Conservation (phyloP, 2,113 vertebrate species). For the Vulpes vulpes region DNA sequence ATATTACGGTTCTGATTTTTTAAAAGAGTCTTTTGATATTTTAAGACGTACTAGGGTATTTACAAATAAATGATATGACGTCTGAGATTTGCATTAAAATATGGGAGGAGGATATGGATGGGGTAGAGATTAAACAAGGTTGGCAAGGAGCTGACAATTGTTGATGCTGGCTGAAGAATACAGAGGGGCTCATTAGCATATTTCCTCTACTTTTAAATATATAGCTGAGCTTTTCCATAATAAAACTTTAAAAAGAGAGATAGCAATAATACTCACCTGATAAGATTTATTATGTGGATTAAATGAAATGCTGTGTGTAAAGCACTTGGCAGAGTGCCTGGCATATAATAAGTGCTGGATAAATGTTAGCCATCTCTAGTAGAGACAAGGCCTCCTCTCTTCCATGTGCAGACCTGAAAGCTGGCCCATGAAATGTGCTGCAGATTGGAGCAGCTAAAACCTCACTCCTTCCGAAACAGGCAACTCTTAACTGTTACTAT, state of each 20-base stretch:
- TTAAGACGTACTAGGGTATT: constrained; percentile 1
- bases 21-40: constrained; percentile 10
- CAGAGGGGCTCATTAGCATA: neutral
- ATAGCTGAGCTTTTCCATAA: constrained; percentile 13
- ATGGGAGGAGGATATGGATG: neutral
- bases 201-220: constrained; percentile 33
- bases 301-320: constrained; percentile 24
- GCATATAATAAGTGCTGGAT: neutral
- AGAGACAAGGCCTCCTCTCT: neutral
- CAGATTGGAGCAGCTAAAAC: neutral
- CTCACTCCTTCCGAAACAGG: neutral
- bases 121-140: neutral
- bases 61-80: neutral
- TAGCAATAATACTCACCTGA: neutral
- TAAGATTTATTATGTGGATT: constrained; percentile 21
- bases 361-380: neutral
- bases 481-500: neutral
- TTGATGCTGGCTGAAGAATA: neutral
- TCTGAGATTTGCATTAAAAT: constrained; percentile 55
- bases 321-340: neutral
- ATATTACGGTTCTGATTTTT: neutral
- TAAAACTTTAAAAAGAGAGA: constrained; percentile 40
- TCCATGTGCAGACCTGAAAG: neutral
- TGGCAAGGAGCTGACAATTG: neutral
- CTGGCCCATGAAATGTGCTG: neutral